Evolutionary conservation across 1,140 invertebrate genomes (phyloP).

Genomic region (Geopemphigus sp.): DNA sequence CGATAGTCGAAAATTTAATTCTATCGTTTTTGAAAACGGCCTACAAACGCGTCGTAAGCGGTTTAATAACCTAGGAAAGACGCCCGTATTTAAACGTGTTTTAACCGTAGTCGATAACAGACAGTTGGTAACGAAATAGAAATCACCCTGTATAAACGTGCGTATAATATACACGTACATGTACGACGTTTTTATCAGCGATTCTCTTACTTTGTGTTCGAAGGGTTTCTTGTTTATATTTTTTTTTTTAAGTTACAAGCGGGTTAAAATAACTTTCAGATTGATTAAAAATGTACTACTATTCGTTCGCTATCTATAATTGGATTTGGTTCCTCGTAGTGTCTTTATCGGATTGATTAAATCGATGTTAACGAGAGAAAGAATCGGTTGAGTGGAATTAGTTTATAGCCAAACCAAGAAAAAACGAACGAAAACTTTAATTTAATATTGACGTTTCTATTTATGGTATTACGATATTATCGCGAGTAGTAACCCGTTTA

Average conservation of each 20-base stretch:
- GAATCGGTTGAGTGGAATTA: not conserved
- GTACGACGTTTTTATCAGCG: too few species aligned
- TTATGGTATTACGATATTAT: not conserved
- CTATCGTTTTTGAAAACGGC: too few species aligned
- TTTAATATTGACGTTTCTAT: not conserved
- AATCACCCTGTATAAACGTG: too few species aligned
- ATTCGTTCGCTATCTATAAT: not conserved
- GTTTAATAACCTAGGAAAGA: too few species aligned
- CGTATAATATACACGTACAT: too few species aligned
- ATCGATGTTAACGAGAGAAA: not conserved
- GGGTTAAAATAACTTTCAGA: not conserved
- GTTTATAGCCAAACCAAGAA: not conserved
- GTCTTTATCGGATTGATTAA: not conserved
- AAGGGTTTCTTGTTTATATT: too few species aligned
- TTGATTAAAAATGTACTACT: not conserved
- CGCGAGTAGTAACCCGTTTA: not conserved
- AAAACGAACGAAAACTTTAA: not conserved
- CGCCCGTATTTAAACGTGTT: too few species aligned
- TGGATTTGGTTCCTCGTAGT: not conserved
- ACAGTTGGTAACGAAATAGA: too few species aligned
- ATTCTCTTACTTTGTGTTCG: not conserved
- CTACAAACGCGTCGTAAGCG: too few species aligned
- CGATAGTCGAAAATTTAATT: too few species aligned
- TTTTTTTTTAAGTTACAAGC: not conserved
- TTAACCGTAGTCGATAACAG: too few species aligned